A percentile compares a stretch with the other conserved stretches of the same genome.
phyloP scores from a whole-genome alignment of 2,113 vertebrate genomes.

The Dasyurus viverrinus region DNA sequence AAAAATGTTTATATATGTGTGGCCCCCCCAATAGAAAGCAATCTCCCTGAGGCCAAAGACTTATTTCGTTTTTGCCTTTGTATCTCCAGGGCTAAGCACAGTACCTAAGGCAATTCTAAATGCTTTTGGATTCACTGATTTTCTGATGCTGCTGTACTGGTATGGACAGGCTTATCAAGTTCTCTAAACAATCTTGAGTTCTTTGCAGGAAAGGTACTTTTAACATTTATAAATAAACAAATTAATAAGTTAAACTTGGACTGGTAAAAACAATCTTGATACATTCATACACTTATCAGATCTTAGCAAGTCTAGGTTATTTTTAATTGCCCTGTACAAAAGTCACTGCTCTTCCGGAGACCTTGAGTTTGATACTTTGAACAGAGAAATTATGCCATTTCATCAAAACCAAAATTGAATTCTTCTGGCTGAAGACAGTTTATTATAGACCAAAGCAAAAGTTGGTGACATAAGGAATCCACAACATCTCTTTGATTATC shows the following conservation, averaged over 20 bases:
- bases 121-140: not conserved
- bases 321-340: constrained; percentile 41
- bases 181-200: not conserved
- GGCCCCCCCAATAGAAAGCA: not conserved
- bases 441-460: not conserved
- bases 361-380: constrained; percentile 59
- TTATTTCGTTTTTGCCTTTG: not conserved
- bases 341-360: constrained; percentile 10
- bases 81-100: not conserved
- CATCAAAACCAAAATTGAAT: not conserved
- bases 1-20: not conserved
- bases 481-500: not conserved
- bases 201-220: not conserved
- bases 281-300: not conserved
- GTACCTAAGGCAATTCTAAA: not conserved
- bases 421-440: not conserved
- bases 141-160: not conserved
- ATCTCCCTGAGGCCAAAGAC: not conserved
- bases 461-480: not conserved
- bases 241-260: not conserved
- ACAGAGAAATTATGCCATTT: not conserved
- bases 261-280: not conserved
- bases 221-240: not conserved
- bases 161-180: not conserved
- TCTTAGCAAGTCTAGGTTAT: not conserved